Evolutionary conservation across 2,113 vertebrate genomes (phyloP).

Genomic region (Ramphastos sulfuratus): DNA sequence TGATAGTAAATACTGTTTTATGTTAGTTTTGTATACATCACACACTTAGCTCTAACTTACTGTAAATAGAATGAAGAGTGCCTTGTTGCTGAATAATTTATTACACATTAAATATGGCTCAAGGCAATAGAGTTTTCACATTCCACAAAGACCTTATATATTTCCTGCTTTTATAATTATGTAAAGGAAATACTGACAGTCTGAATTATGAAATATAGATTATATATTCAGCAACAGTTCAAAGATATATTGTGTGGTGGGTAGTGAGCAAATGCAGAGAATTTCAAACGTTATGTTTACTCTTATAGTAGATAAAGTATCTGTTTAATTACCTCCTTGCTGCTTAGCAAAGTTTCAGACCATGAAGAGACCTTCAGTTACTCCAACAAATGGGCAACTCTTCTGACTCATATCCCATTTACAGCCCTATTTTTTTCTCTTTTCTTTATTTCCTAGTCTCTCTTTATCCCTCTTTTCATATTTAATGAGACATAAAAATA

Average conservation of each 20-base stretch:
- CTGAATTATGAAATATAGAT: constrained; percentile 74
- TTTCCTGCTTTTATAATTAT: constrained; percentile 62
- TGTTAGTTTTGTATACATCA: constrained; percentile 49
- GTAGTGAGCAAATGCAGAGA: not conserved
- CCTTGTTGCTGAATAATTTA: constrained; percentile 78
- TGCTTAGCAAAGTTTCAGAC: not conserved
- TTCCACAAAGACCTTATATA: constrained; percentile 66
- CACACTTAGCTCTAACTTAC: constrained; percentile 59
- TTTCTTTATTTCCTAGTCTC: constrained; percentile 12
- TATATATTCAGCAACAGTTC: constrained; percentile 55
- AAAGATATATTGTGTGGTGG: not conserved
- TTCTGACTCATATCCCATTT: not conserved
- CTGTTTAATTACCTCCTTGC: not conserved
- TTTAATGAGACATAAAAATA: constrained; percentile 31
- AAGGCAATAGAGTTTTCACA: constrained; percentile 63
- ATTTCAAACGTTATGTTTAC: not conserved
- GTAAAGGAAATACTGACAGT: constrained; percentile 71
- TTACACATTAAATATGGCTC: constrained; percentile 67
- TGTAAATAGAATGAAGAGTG: constrained; percentile 73
- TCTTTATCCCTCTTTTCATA: constrained; percentile 1
- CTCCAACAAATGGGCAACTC: not conserved
- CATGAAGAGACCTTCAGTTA: not conserved
- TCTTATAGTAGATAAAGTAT: not conserved
- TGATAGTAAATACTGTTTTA: not conserved
- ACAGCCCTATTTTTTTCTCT: not conserved